phyloP scores from a whole-genome alignment of 2,888 invertebrate species.

The Pemphredon lugubris region DNA sequence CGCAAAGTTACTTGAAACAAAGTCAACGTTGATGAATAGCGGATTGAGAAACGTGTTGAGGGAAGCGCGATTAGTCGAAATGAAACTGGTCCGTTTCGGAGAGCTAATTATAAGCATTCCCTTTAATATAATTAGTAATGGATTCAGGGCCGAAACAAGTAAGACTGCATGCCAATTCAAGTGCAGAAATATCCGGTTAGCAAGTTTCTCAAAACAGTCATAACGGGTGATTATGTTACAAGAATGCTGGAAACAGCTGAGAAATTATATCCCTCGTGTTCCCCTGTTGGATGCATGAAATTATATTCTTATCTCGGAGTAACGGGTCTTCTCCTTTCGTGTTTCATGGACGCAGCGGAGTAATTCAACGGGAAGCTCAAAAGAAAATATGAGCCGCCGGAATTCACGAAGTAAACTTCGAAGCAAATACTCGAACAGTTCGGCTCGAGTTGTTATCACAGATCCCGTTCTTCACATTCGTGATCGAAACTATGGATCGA shows the following conservation, averaged over 20 bases:
- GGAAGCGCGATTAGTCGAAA: no score
- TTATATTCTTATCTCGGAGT: conserved; percentile 26
- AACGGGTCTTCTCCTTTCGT: conserved; percentile 23
- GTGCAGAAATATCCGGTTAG: conserved; percentile 28
- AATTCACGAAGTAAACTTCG: no score
- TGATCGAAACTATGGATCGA: no score
- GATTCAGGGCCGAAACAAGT: background rate
- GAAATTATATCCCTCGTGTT: conserved; percentile 41
- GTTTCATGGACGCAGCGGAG: background rate
- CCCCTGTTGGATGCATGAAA: conserved; percentile 12
- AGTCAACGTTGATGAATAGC: no score
- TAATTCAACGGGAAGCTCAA: background rate
- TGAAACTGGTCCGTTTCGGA: no score
- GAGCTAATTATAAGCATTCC: background rate
- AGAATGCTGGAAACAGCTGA: conserved; percentile 36
- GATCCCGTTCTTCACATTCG: no score
- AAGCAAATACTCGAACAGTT: no score
- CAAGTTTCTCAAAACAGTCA: conserved; percentile 9
- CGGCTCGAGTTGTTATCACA: no score
- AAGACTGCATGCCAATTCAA: background rate
- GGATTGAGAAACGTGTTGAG: no score
- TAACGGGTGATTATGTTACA: conserved; percentile 32
- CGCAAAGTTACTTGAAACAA: no score
- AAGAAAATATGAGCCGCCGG: background rate
- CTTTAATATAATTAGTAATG: background rate